phyloP scores from a whole-genome alignment of 2,888 invertebrate genomes.

The Troides helena region DNA sequence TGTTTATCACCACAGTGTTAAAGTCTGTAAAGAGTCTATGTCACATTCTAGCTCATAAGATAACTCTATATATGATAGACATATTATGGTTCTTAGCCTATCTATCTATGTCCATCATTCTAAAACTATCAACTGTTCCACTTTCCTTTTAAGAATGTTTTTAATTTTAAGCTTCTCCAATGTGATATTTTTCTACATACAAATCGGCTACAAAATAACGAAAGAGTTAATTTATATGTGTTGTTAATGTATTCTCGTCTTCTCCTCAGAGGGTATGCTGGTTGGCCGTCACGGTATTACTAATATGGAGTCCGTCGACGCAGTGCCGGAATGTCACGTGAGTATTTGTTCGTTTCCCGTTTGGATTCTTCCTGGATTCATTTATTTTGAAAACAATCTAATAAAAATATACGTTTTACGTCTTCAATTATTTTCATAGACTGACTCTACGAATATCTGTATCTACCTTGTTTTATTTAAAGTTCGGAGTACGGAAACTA shows the following conservation, averaged over 20 bases:
- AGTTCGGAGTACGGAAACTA: neutral
- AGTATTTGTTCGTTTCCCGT: constrained; percentile 43
- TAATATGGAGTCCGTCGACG: constrained; percentile 47
- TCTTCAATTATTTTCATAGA: too few species aligned
- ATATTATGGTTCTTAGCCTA: too few species aligned
- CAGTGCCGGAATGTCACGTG: constrained; percentile 67
- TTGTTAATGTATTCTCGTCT: constrained; percentile 32
- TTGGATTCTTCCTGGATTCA: neutral
- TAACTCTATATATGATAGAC: too few species aligned
- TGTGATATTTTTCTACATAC: neutral
- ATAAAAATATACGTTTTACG: too few species aligned
- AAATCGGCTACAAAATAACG: neutral
- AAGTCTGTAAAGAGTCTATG: too few species aligned
- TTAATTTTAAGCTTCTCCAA: neutral
- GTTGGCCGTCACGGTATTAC: constrained; percentile 53
- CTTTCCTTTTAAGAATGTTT: neutral
- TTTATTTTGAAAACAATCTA: too few species aligned
- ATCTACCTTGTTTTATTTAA: neutral
- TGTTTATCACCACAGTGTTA: too few species aligned
- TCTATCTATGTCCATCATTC: too few species aligned
- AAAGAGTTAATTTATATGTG: neutral
- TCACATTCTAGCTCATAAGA: too few species aligned
- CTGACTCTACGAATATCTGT: neutral
- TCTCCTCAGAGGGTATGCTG: constrained; percentile 66
- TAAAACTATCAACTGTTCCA: too few species aligned